Evolutionary conservation across 2,113 vertebrate genomes (phyloP), one percentile per base, ranked within the genome.

Genomic region (Corvus moneduloides): DNA sequence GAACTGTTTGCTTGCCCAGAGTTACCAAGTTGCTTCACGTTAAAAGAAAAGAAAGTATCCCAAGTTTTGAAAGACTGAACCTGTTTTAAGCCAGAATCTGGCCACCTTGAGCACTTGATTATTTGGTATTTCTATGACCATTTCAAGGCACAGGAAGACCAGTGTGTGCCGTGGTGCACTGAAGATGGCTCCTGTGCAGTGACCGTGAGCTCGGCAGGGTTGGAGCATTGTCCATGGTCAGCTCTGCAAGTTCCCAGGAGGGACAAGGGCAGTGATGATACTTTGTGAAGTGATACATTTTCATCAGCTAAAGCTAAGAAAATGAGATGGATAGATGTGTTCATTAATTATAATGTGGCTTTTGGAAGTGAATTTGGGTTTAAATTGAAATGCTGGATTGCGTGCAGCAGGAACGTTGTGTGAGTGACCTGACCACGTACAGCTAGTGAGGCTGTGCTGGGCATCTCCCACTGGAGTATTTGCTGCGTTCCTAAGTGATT

Each of bases 141-240:
- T 63, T 64, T 48, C 24, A 13, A 9, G 1, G 33, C 28, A 1
- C 8, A 22, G 63, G 72, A 27, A 4, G 18, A 3, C 0, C 3
- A 7, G 14, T 5, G 14, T 8, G 51, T 58, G 62, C 62, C 1
- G 0, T 18, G 66, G n/a, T 16, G 46, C 26, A 1, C 24, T 64
- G 79, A 72, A 37, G 5, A 0, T 3, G 27, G 5, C 16, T 49
- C n/a, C 51, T 37, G 69, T 1, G 28, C n/a, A 4, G 67, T 9
- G 13, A 32, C 33, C 1, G 1, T 0, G 33, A 13, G 62, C 61
- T 33, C 5, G 14, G 55, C 35, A 0, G 4, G 2, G 1, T 5
- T 6, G 6, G 20, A 46, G 44, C 2, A 0, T 39, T 17, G 41
- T 59, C 58, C 37, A 0, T 2, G 11, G 19, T 37, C 43, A 9